Evolutionary conservation across 2,113 vertebrate species (phyloP).

Genomic region (Hippocampus barbouri): DNA sequence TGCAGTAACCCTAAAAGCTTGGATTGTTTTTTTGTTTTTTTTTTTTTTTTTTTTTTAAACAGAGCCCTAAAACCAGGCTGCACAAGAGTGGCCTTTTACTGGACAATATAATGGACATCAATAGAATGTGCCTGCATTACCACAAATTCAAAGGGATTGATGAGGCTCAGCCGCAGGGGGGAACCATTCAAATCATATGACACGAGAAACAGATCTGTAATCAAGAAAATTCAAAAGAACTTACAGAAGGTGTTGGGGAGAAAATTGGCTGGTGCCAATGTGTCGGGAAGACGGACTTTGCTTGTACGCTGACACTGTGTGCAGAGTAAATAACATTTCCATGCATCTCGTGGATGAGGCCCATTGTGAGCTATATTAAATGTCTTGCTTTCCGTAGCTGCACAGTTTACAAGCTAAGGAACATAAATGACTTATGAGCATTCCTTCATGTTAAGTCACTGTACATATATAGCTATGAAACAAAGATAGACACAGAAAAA

Average conservation of each 20-base stretch:
- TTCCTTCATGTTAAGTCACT: too few relatives aligned
- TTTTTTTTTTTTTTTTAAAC: conserved; percentile 65
- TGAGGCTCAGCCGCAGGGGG: conserved; percentile 15
- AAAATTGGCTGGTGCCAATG: too few relatives aligned
- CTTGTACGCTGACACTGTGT: too few relatives aligned
- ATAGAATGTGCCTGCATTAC: conserved; percentile 29
- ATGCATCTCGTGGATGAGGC: too few relatives aligned
- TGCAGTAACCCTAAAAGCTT: conserved; percentile 72
- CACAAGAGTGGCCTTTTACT: conserved; percentile 51
- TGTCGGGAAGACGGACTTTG: too few relatives aligned
- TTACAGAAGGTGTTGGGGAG: neutral
- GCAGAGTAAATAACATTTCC: too few relatives aligned
- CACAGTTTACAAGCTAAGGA: too few relatives aligned
- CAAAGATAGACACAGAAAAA: neutral
- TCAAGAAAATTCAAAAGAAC: conserved; percentile 1
- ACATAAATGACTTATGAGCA: too few relatives aligned
- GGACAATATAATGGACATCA: conserved; percentile 60
- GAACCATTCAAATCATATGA: conserved; percentile 24
- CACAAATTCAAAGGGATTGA: conserved; percentile 47
- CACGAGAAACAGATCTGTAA: conserved; percentile 11
- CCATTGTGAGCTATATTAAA: too few relatives aligned
- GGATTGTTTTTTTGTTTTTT: conserved; percentile 63
- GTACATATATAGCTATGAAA: neutral
- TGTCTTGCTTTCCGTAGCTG: too few relatives aligned
- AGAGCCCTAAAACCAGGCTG: conserved; percentile 66